Evolutionary conservation across 1,140 invertebrate species (phyloP).

Genomic region (Drosophila nigromelanica): DNA sequence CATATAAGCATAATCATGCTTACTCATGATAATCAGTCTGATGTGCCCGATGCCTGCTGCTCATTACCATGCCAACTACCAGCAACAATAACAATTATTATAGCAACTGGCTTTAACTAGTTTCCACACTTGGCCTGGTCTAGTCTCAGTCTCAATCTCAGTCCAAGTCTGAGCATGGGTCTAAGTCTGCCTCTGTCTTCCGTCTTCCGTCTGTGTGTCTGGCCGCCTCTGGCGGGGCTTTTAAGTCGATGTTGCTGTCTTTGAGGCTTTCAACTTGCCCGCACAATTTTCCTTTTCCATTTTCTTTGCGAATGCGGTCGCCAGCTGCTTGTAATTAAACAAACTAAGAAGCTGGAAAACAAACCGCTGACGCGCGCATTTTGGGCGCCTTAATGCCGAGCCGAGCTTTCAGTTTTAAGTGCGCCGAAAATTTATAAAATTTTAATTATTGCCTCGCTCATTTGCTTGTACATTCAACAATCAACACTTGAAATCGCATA

Average conservation of each 20-base stretch:
- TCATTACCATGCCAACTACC: constrained; percentile 71
- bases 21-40: constrained; percentile 77
- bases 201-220: constrained; percentile 6
- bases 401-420: constrained; percentile 21
- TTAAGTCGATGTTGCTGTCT: constrained; percentile 17
- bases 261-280: constrained; percentile 55
- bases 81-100: constrained; percentile 78
- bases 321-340: constrained; percentile 42
- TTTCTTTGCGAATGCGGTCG: constrained; percentile 80
- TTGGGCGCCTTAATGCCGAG: neutral
- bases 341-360: constrained; percentile 25
- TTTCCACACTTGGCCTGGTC: constrained; percentile 81
- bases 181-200: constrained; percentile 1
- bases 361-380: neutral
- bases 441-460: constrained; percentile 33
- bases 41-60: constrained; percentile 51
- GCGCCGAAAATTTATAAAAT: constrained; percentile 43
- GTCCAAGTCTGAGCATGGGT: neutral
- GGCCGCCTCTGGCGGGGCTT: constrained; percentile 27
- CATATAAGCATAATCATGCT: constrained; percentile 77
- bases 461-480: neutral
- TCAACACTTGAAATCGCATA: constrained; percentile 5
- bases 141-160: constrained; percentile 48
- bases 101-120: constrained; percentile 72
- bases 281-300: constrained; percentile 77